phyloP scores from a whole-genome alignment of 1,140 invertebrate genomes.

The Apis mellifera region DNA sequence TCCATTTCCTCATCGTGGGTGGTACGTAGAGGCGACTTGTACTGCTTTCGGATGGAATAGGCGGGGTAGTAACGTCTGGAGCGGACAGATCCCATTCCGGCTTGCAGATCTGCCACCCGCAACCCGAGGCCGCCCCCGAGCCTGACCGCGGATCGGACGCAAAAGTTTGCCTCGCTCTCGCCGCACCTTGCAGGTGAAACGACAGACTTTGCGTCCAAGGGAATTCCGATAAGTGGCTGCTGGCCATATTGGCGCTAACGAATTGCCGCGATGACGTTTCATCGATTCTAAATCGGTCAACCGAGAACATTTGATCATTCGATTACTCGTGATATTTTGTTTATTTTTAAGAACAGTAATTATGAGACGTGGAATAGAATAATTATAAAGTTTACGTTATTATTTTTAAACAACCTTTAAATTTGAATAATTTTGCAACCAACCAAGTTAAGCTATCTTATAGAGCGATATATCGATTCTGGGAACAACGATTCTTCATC shows the following conservation, averaged over 20 bases:
- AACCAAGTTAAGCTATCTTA: slow-evolving; percentile 68
- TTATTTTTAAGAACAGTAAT: too few relatives aligned
- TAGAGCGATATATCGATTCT: slow-evolving; percentile 63
- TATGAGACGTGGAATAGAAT: too few relatives aligned
- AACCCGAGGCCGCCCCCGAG: slow-evolving; percentile 66
- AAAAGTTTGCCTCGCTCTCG: slow-evolving; percentile 67
- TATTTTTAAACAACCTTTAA: too few relatives aligned
- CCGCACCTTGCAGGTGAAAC: slow-evolving; percentile 76
- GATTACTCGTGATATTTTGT: neutral
- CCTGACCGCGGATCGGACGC: slow-evolving; percentile 66
- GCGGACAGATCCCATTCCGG: slow-evolving; percentile 81
- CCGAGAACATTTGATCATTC: neutral
- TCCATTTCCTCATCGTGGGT: slow-evolving; percentile 63
- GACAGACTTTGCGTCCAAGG: slow-evolving; percentile 59
- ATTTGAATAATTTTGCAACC: too few relatives aligned
- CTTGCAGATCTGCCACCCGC: slow-evolving; percentile 78
- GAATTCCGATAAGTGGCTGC: slow-evolving; percentile 64
- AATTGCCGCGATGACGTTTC: neutral
- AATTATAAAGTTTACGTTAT: too few relatives aligned
- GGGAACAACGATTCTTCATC: slow-evolving; percentile 50
- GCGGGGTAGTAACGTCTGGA: slow-evolving; percentile 76
- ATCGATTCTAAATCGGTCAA: neutral
- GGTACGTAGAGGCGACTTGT: slow-evolving; percentile 60
- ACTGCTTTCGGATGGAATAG: slow-evolving; percentile 68
- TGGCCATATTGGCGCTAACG: slow-evolving; percentile 44